Base-by-base conservation (phyloP, 2,113 vertebrate species). In the Catagonus wagneri region DNA sequence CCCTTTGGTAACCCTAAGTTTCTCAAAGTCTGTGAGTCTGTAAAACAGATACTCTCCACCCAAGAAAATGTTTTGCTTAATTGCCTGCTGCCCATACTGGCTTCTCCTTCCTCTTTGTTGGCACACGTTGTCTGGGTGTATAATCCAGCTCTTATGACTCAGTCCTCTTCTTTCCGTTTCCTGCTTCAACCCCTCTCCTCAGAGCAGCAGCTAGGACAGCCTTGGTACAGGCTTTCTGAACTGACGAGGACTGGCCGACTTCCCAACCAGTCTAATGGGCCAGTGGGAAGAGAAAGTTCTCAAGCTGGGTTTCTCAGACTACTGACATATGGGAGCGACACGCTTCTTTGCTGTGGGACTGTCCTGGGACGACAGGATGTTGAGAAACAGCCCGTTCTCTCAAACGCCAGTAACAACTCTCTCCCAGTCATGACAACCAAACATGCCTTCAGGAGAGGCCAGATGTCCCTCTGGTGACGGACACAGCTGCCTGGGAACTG, bases 291-390 rank as follows among this genome's bases (percentile, higher is more conserved):
- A 44, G 34, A 15, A 16, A 34, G 22, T 16, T 20, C 10, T 65
- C n/a, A 44, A 27, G 66, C 1, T 34, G 13, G 6, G 56, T 54
- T 75, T 60, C 84, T 56, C 52, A 1, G 4, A 11, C 20, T 13
- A 6, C 0, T 0, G 50, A 32, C 0, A 16, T 2, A 52, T 14
- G 4, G 10, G 11, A 7, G 15, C 5, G 7, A 4, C 17, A 6
- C 0, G 6, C 61, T 11, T 19, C 15, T 20, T 32, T 12, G 20
- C 11, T 2, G 34, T 34, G 58, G 15, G 14, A 50, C 29, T 50
- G 23, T 83, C 22, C 32, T 32, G 29, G 23, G 50, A 10, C 16
- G 1, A 32, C 0, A 13, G 22, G 17, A 16, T 25, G 12, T 19
- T 16, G 19, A 61, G 7, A 6, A 23, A 4, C 3, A 29, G 19